These are phyloP conservation scores for Malurus splendens DNA, from an alignment of 2,797 vertebrate genomes.

Conservation along the genomic window DNA sequence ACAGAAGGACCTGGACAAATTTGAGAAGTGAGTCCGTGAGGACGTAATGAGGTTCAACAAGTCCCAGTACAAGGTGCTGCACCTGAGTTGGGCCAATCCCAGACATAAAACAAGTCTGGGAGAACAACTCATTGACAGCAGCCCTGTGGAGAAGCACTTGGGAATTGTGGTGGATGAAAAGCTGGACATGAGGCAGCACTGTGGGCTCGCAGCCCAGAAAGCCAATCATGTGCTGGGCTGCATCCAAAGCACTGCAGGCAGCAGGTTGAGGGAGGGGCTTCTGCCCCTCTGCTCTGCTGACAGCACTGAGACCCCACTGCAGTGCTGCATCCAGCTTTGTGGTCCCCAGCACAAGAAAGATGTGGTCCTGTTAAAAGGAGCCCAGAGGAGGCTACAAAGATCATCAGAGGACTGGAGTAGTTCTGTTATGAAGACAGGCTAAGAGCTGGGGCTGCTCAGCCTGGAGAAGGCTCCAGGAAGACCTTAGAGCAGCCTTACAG, in stretches of 20 bases:
- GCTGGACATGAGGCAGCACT: background rate
- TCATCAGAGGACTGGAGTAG: background rate
- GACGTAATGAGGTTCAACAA: background rate
- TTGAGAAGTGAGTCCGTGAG: background rate
- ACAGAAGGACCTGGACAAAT: background rate
- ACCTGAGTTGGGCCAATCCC: background rate
- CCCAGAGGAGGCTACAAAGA: background rate
- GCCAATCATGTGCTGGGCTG: background rate
- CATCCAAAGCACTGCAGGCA: background rate
- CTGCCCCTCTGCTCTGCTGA: background rate
- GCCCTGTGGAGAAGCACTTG: background rate
- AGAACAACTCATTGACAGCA: background rate
- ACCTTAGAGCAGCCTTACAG: background rate
- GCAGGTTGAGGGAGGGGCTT: background rate
- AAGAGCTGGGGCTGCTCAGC: background rate
- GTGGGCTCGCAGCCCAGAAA: accelerated
- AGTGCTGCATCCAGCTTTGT: background rate
- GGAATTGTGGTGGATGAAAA: background rate
- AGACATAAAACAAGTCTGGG: background rate
- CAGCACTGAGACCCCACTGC: background rate
- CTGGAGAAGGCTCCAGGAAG: background rate
- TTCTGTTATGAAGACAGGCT: background rate
- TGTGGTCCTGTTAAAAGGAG: background rate
- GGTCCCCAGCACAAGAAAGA: background rate
- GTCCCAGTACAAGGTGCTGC: background rate